Evolutionary conservation across 2,797 vertebrate species (phyloP).

Genomic region (Furcifer pardalis): DNA sequence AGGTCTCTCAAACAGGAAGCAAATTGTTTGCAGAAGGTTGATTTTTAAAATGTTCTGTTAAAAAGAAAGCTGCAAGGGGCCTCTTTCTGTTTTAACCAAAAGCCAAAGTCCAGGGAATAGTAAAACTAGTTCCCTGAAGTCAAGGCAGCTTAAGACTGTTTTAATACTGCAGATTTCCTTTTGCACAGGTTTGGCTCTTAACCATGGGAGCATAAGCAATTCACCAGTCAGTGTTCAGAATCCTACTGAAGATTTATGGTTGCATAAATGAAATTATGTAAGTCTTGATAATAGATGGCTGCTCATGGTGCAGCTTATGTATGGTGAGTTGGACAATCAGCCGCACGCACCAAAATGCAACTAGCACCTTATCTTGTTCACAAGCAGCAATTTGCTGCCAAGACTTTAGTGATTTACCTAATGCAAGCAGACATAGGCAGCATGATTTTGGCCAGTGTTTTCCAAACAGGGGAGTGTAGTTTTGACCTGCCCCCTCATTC

Average conservation of each 20-base stretch:
- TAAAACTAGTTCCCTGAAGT: background rate
- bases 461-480: background rate
- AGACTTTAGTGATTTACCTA: too few relatives aligned
- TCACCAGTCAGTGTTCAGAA: too few relatives aligned
- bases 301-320: too few relatives aligned
- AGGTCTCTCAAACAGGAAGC: conserved; percentile 56
- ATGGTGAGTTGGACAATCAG: too few relatives aligned
- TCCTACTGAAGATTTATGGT: too few relatives aligned
- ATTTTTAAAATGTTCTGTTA: conserved; percentile 33
- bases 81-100: conserved; percentile 54
- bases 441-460: background rate
- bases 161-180: background rate
- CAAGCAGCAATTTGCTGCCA: too few relatives aligned
- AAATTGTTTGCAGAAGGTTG: conserved; percentile 56
- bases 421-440: background rate
- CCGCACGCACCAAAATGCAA: too few relatives aligned
- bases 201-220: too few relatives aligned
- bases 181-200: background rate
- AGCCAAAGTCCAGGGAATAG: conserved; percentile 10
- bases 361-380: too few relatives aligned
- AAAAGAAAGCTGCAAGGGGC: conserved; percentile 28
- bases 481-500: background rate
- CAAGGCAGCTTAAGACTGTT: background rate
- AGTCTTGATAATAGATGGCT: too few relatives aligned
- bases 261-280: too few relatives aligned